Conservation (phyloP, 2,113 vertebrate genomes). For the Climacteris rufus region DNA sequence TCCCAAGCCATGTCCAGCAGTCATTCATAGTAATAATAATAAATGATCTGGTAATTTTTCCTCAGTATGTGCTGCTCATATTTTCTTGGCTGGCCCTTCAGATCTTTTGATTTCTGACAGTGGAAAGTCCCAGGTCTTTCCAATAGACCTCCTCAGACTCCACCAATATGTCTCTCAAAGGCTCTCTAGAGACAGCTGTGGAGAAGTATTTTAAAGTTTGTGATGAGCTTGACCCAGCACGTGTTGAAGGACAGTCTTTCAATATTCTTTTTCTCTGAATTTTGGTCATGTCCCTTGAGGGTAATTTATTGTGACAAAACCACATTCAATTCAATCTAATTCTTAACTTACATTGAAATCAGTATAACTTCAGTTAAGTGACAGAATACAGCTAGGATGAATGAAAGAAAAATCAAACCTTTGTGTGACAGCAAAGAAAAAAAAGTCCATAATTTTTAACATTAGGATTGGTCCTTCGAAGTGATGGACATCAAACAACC, state of each 20-base stretch:
- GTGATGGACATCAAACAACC: not conserved
- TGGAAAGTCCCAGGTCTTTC: not conserved
- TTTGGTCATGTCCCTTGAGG: not conserved
- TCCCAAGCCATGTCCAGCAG: not conserved
- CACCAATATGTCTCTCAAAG: not conserved
- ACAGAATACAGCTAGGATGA: not conserved
- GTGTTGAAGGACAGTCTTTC: not conserved
- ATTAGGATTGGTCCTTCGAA: not conserved
- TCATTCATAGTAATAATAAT: not conserved
- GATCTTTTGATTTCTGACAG: not conserved
- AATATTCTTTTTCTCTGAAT: not conserved
- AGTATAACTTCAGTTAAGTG: not conserved
- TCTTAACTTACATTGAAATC: not conserved
- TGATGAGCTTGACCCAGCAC: not conserved
- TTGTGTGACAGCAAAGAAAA: not conserved
- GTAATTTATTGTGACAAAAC: not conserved
- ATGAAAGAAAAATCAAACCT: constrained; percentile 5
- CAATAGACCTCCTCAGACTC: not conserved
- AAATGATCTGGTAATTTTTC: not conserved
- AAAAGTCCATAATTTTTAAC: not conserved
- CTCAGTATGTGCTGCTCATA: not conserved
- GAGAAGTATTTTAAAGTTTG: not conserved
- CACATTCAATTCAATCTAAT: not conserved
- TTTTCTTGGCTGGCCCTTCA: not conserved
- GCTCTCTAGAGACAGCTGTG: not conserved